Conservation (phyloP, 2,888 invertebrate genomes). For the Amblyjoppa proteus region DNA sequence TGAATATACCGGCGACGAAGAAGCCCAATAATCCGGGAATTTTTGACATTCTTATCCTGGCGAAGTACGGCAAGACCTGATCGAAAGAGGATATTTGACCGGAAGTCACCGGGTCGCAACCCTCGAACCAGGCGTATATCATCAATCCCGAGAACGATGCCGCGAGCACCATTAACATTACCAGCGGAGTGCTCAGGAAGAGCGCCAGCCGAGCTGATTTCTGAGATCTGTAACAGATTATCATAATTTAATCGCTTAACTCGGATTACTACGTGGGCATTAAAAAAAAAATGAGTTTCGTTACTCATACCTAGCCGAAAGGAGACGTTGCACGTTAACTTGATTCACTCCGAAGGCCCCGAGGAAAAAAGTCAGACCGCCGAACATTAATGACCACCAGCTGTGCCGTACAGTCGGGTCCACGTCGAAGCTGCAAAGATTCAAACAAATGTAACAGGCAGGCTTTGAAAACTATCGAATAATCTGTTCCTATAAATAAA, state of each 20-base stretch:
- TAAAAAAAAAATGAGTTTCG: not conserved
- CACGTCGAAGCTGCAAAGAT: slow-evolving; percentile 88
- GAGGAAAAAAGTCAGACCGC: slow-evolving; percentile 91
- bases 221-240: slow-evolving; percentile 82
- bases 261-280: not conserved
- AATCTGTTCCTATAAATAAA: not conserved
- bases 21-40: slow-evolving; percentile 82
- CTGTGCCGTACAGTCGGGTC: slow-evolving; percentile 94
- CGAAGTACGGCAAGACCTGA: slow-evolving; percentile 91
- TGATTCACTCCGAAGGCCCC: slow-evolving; percentile 91
- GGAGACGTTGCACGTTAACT: slow-evolving; percentile 91
- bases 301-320: slow-evolving; percentile 88
- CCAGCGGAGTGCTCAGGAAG: slow-evolving; percentile 92
- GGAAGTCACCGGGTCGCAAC: slow-evolving; percentile 92
- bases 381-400: slow-evolving; percentile 91
- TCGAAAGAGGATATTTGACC: slow-evolving; percentile 89
- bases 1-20: slow-evolving; percentile 90
- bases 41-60: slow-evolving; percentile 87
- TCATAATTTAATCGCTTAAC: not conserved
- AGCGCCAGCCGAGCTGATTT: slow-evolving; percentile 90
- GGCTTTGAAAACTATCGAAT: not conserved
- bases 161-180: slow-evolving; percentile 89
- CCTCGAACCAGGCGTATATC: slow-evolving; percentile 92
- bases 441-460: not conserved
- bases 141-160: slow-evolving; percentile 90